phyloP scores from a whole-genome alignment of 2,888 invertebrate genomes.

The Torymus texanus region DNA sequence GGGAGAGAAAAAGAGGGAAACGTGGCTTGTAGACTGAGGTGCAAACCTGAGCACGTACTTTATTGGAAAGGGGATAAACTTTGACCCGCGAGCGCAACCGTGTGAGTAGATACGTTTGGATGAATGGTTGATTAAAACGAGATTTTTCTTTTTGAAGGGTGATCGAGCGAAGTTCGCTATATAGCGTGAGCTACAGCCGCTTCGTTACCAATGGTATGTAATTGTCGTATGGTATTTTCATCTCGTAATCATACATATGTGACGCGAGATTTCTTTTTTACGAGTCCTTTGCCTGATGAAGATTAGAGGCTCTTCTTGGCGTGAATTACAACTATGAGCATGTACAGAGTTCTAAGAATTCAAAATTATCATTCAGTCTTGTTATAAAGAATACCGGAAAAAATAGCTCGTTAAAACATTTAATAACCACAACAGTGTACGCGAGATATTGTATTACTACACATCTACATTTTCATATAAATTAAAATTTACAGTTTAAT shows the following conservation, averaged over 20 bases:
- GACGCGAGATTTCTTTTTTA: neutral
- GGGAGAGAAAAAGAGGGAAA: neutral
- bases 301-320: neutral
- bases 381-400: too few species aligned
- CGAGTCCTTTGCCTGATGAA: neutral
- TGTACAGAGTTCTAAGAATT: too few species aligned
- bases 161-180: neutral
- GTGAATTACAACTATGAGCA: too few species aligned
- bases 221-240: conserved; percentile 22
- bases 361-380: too few species aligned
- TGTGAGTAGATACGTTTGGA: neutral
- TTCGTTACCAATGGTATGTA: conserved; percentile 16
- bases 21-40: neutral
- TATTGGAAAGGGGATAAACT: conserved; percentile 32
- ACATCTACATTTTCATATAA: too few species aligned
- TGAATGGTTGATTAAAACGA: neutral
- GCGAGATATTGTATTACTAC: too few species aligned
- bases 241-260: conserved; percentile 16
- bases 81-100: conserved; percentile 16
- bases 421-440: too few species aligned
- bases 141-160: neutral
- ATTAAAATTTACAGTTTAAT: too few species aligned
- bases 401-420: too few species aligned
- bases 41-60: conserved; percentile 39
- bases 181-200: neutral